Base-by-base conservation (phyloP, 2,797 vertebrate species). In the Lepilemur ruficaudatus region DNA sequence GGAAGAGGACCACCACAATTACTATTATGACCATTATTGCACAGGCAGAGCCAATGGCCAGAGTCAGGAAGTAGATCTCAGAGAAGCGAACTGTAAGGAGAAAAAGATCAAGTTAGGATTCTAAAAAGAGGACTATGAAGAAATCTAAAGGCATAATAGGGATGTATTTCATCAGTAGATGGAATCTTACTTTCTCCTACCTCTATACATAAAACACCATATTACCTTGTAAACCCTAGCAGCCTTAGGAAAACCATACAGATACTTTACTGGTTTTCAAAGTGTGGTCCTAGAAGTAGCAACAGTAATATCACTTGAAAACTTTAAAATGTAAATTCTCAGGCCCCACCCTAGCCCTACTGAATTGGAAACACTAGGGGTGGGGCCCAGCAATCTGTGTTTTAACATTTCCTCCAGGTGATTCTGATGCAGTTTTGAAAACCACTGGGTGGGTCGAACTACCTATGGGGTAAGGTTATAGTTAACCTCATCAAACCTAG, bases 31-130 rank as follows among this genome's bases (percentile, higher is more conserved):
- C 98, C 97, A 99, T 98, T 32, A 98, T 91, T 0, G 96, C 94
- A 6, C 99, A 99, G 1, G 99, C 99, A 0, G 99, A 99, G 2
- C 99, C 99, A 0, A 99, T 99, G 96, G 98, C 98, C 87, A 99
- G 87, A 0, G 97, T 98, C 97, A 99, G 98, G 65, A 99, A 97
- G 59, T 99, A 98, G 59, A 99, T 99, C 96, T 99, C 99, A 0
- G 99, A 99, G 98, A 99, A 98, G 4, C 0, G 97, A 57, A 98
- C 98, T 98, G 96, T 1, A 4, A 12, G 48, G 96, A 95, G 84
- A 92, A 92, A 94, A 76, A 92, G 65, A 9, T 6, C 4, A 46
- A 17, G 6, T 91, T 69, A 82, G 48, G 11, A 30, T 69, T 78
- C 79, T 72, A 9, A 61, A 63, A 7, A 46, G 43, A 50, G 65